Conservation (phyloP, 2,888 invertebrate genomes). For the Cantharis nigra region DNA sequence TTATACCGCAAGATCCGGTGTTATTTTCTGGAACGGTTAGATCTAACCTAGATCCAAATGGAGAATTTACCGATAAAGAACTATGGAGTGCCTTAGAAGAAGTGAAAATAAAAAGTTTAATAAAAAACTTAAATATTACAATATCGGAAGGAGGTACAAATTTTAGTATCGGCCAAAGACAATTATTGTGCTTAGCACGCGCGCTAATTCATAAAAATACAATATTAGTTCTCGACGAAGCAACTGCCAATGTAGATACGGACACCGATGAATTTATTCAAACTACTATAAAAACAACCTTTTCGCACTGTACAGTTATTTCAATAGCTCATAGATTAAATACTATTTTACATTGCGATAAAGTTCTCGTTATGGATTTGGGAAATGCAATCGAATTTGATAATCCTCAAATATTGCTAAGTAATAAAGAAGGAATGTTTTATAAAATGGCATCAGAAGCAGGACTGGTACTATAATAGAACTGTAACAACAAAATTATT, state of each 20-base stretch:
- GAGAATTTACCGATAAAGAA: conserved; percentile 74
- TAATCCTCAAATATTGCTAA: conserved; percentile 67
- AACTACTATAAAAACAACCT: conserved; percentile 71
- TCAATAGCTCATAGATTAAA: conserved; percentile 81
- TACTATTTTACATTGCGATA: conserved; percentile 82
- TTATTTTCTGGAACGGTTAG: conserved; percentile 86
- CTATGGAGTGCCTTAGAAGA: conserved; percentile 79
- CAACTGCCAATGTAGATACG: conserved; percentile 79
- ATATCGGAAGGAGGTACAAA: conserved; percentile 68
- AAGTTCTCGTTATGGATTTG: conserved; percentile 75
- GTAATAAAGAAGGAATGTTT: conserved; percentile 66
- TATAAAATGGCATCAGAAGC: conserved; percentile 71
- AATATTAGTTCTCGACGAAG: conserved; percentile 62
- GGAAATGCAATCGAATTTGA: conserved; percentile 75
- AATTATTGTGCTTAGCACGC: conserved; percentile 70
- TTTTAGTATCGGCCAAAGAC: conserved; percentile 59
- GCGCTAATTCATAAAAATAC: conserved; percentile 58
- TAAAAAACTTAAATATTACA: conserved; percentile 65
- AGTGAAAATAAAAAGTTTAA: conserved; percentile 39
- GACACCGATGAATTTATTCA: conserved; percentile 76
- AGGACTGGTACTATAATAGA: conserved; percentile 59
- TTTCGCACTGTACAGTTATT: conserved; percentile 73
- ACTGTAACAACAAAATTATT: too few species aligned
- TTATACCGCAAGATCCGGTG: conserved; percentile 87
- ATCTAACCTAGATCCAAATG: conserved; percentile 88